Percentiles rank a stretch among this genome's conserved stretches.
phyloP scores from a whole-genome alignment of 2,888 invertebrate species.

The Entomobrya multifasciata region DNA sequence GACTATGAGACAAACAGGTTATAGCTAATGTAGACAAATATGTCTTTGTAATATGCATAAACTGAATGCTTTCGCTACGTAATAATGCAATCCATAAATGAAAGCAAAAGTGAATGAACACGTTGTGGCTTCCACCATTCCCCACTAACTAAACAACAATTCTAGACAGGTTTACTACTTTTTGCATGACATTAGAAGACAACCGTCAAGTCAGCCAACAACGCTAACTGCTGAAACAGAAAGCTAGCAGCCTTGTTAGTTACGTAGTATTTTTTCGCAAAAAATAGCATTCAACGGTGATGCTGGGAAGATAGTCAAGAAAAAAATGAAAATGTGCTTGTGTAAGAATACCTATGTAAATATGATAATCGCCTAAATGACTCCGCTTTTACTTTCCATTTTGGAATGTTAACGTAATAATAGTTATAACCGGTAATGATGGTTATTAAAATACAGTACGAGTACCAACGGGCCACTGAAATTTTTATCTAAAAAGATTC shows the following conservation, averaged over 20 bases:
- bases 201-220: slow-evolving; percentile 3
- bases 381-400: slow-evolving; percentile 59
- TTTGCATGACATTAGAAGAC: slow-evolving; percentile 52
- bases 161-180: slow-evolving; percentile 48
- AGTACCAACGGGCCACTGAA: no score
- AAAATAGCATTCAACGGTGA: slow-evolving; percentile 2
- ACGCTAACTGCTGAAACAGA: background rate
- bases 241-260: slow-evolving; percentile 20
- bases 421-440: background rate
- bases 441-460: background rate
- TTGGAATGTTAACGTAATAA: slow-evolving; percentile 54
- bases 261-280: slow-evolving; percentile 1
- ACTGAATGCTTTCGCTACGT: no score
- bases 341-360: slow-evolving; percentile 41
- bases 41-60: no score
- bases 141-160: no score
- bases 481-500: no score
- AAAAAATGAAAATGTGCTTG: slow-evolving; percentile 29
- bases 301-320: background rate
- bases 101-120: slow-evolving; percentile 58
- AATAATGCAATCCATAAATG: slow-evolving; percentile 42
- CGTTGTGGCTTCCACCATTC: slow-evolving; percentile 7
- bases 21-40: no score
- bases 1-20: no score
- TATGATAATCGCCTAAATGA: slow-evolving; percentile 54